Conservation (phyloP, 92 coral and sea anemone species). For the Heteractis magnifica region DNA sequence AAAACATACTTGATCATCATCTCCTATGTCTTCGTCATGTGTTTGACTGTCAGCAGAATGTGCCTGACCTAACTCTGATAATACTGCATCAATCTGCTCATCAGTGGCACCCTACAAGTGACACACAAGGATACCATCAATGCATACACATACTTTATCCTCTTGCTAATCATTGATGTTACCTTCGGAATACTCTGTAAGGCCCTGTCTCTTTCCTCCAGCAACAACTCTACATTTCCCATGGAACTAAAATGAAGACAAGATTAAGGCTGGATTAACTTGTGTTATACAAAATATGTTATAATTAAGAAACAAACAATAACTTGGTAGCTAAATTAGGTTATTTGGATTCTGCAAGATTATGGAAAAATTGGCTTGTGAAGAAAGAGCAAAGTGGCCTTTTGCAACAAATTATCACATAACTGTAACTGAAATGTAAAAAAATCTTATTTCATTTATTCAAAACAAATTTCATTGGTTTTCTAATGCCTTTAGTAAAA, state of each 20-base stretch:
- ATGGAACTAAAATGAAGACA: conserved; percentile 56
- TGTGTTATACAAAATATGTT: background rate
- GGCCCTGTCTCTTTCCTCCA: conserved; percentile 75
- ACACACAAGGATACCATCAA: too few relatives aligned
- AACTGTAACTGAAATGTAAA: too few relatives aligned
- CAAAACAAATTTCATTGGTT: too few relatives aligned
- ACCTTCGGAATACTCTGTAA: conserved; percentile 86
- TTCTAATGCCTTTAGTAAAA: too few relatives aligned
- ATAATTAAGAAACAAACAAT: background rate
- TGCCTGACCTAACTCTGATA: conserved; percentile 87
- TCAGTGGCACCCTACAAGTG: conserved; percentile 53
- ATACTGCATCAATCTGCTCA: conserved; percentile 78
- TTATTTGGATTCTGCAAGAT: too few relatives aligned
- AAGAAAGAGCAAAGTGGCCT: too few relatives aligned
- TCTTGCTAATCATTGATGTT: background rate
- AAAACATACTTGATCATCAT: conserved; percentile 79
- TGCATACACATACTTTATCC: too few relatives aligned
- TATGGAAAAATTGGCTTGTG: too few relatives aligned
- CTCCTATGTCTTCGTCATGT: conserved; percentile 95
- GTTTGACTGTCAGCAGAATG: conserved; percentile 79
- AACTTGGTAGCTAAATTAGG: too few relatives aligned
- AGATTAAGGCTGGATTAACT: background rate
- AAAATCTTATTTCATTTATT: too few relatives aligned
- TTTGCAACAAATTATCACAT: too few relatives aligned
- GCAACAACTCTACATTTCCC: conserved; percentile 89